A percentile compares a stretch with the other conserved stretches of the same genome.
Conservation (phyloP, 2,888 invertebrate species). For the Stramonita haemastoma region DNA sequence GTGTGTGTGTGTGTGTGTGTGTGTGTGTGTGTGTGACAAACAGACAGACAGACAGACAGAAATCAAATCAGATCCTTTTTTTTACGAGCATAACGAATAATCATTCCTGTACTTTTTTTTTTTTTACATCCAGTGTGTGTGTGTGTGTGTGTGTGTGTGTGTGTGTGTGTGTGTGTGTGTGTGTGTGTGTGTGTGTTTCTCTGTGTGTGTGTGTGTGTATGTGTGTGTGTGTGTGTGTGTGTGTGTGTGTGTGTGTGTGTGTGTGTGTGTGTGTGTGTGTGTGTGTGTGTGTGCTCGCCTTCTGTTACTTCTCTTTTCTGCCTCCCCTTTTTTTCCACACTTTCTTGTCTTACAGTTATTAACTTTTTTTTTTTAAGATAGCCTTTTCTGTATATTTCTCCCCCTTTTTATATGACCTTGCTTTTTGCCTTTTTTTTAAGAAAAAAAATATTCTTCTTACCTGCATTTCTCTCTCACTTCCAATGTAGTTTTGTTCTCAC, state of each 20-base stretch:
- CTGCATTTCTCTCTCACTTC: no score
- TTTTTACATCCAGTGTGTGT: neutral
- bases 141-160: neutral
- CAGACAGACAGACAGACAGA: no score
- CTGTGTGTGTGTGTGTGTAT: neutral
- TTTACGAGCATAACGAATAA: no score
- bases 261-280: neutral
- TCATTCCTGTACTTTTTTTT: no score
- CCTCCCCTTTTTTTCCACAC: neutral
- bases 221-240: neutral
- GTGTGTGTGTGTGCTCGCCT: neutral
- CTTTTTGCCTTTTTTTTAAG: no score
- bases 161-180: slow-evolving; percentile 1
- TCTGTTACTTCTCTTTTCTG: neutral
- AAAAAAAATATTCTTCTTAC: no score
- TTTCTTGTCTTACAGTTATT: neutral
- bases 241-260: neutral
- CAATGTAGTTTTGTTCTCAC: no score
- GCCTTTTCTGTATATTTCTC: no score
- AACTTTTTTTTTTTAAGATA: no score
- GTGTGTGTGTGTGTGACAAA: slow-evolving; percentile 1
- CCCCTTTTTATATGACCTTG: no score
- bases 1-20: slow-evolving; percentile 1
- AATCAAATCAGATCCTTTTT: no score
- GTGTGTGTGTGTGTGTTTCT: neutral